Percentiles rank a stretch among this genome's conserved stretches.
These are phyloP conservation scores for Lepidonotus clava DNA, from an alignment of 2,888 invertebrate species.

Conservation along the genomic window DNA sequence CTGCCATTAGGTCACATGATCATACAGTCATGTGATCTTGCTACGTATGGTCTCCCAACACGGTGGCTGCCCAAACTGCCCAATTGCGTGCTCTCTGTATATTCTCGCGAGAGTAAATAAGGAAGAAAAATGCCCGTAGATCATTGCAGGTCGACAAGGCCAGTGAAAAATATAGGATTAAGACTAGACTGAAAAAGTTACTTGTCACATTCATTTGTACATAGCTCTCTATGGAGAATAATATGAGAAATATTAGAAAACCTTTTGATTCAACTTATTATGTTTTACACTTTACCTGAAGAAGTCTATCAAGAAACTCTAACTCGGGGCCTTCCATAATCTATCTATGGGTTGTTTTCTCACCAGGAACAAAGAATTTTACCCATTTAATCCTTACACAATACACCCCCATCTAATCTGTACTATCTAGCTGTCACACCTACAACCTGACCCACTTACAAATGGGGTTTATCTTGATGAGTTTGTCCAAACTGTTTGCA, in stretches of 20 bases:
- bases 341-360: neutral
- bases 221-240: no score
- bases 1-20: neutral
- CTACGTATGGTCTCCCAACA: neutral
- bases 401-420: neutral
- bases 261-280: no score
- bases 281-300: no score
- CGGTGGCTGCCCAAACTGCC: neutral
- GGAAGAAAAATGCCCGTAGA: no score
- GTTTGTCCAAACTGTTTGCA: no score
- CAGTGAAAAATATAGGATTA: no score
- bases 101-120: no score
- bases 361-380: neutral
- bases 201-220: no score
- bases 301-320: neutral
- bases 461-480: no score
- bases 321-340: slow-evolving; percentile 29
- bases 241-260: no score
- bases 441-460: neutral
- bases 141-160: no score
- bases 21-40: neutral
- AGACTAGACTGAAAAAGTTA: no score
- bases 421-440: neutral
- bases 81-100: neutral
- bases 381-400: neutral